These are phyloP conservation scores for Anhinga rufa DNA, from an alignment of 2,113 vertebrate species.

Conservation along the genomic window DNA sequence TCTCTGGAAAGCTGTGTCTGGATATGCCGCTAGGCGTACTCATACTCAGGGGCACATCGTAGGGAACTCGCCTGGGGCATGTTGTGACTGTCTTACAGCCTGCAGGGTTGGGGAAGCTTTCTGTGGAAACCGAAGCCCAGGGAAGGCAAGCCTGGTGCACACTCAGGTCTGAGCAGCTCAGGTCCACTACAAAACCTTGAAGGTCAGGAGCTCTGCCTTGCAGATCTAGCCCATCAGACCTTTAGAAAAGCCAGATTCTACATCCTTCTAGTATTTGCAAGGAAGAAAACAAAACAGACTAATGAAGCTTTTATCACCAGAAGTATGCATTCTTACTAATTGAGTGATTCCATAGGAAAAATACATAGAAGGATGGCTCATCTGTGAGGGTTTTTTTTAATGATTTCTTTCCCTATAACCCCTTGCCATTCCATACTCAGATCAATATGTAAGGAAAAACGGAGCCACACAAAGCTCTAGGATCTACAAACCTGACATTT, in stretches of 20 bases:
- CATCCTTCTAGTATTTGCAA: background rate
- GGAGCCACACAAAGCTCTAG: background rate
- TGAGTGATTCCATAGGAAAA: background rate
- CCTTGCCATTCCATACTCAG: background rate
- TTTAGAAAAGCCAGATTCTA: background rate
- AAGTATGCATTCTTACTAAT: background rate
- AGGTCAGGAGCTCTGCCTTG: background rate
- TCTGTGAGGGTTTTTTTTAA: rapidly evolving
- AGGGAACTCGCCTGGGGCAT: background rate
- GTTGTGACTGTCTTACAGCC: background rate
- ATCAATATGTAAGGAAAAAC: background rate
- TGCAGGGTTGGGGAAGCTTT: background rate
- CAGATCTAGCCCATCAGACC: background rate
- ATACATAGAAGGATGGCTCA: background rate
- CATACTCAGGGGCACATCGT: rapidly evolving
- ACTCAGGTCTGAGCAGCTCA: background rate
- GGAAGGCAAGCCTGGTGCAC: background rate
- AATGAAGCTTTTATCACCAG: background rate
- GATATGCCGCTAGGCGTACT: background rate
- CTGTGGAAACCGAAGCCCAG: background rate
- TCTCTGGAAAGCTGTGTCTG: background rate
- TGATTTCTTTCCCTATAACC: background rate
- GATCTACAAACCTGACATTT: background rate
- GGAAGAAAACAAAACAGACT: background rate
- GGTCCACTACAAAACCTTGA: background rate